Evolutionary conservation across 64 coral and sea anemone genomes (phyloP), one percentile per base, ranked within the genome.

Genomic region (Pocillopora damicornis): DNA sequence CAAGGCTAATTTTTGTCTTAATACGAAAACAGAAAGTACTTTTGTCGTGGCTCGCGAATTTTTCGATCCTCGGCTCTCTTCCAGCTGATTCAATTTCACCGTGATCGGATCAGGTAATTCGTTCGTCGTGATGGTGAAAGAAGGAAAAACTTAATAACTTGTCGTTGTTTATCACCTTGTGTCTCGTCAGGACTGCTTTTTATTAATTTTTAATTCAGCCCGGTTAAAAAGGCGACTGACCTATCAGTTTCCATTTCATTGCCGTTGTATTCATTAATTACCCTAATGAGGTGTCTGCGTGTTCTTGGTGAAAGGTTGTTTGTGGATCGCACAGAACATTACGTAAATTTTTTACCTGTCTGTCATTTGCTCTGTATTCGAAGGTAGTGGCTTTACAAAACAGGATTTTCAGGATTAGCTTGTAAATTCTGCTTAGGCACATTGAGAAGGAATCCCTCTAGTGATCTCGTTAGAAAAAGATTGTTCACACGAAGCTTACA

Each of bases 201-300:
- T 66, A 67, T 82, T 68, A 82, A 23, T 63, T 35, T 26, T 63
- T 36, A 62, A 36, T 81, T 30, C 3, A 61, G 7, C 25, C 67
- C 22, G n/a, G 67, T 71, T 26, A n/a, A 26, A 20, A 23, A 11
- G 42, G 22, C 67, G 25, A 23, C 67, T 18, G 11, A 23, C 67
- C 11, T 11, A 25, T 85, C 15, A 65, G 81, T 14, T n/a, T 57
- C 20, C 64, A 23, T 30, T n/a, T 71, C 67, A 71, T 71, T 71
- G 9, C 1, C 15, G 23, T 72, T 17, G 81, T 10, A 72, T 85
- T 85, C 63, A 85, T 72, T 38, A 72, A 85, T 85, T 85, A 72
- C 18, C 12, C 36, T 57, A 72, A 42, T 57, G 12, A 34, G 4
- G 35, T 5, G 12, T 12, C 15, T 37, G 63, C 10, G 35, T 45